Conservation (phyloP, 1,140 invertebrate species). For the Ips nitidus region DNA sequence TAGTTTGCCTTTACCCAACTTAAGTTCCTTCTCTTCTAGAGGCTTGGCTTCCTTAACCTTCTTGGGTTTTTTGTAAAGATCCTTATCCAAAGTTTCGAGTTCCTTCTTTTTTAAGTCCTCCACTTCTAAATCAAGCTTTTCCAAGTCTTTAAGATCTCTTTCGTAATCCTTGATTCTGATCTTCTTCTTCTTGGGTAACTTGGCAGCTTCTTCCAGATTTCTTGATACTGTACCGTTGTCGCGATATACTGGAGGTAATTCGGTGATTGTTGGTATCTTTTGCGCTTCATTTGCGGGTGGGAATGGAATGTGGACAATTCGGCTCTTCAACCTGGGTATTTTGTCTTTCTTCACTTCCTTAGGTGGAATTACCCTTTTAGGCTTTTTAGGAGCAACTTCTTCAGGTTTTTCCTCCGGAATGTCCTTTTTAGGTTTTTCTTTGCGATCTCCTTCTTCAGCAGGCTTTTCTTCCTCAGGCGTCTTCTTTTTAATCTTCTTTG, state of each 20-base stretch:
- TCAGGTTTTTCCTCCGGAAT: slow-evolving; percentile 34
- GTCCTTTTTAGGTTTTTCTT: slow-evolving; percentile 30
- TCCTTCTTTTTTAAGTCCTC: slow-evolving; percentile 54
- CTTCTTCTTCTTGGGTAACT: slow-evolving; percentile 59
- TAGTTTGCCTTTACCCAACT: slow-evolving; percentile 57
- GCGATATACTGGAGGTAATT: slow-evolving; percentile 55
- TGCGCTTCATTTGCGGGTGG: slow-evolving; percentile 56
- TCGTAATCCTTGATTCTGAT: slow-evolving; percentile 58
- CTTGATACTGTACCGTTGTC: slow-evolving; percentile 68
- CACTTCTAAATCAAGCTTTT: slow-evolving; percentile 61
- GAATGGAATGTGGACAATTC: slow-evolving; percentile 62
- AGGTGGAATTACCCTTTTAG: slow-evolving; percentile 58
- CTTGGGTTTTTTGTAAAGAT: slow-evolving; percentile 44
- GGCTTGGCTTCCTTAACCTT: slow-evolving; percentile 49
- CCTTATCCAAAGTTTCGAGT: slow-evolving; percentile 50
- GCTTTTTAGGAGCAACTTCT: slow-evolving; percentile 42
- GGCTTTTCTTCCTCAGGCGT: slow-evolving; percentile 29
- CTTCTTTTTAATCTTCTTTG: slow-evolving; percentile 40
- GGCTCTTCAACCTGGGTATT: slow-evolving; percentile 68
- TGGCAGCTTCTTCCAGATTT: slow-evolving; percentile 69
- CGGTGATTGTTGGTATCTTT: slow-evolving; percentile 56
- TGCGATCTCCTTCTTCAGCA: slow-evolving; percentile 33
- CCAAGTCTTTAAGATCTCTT: slow-evolving; percentile 61
- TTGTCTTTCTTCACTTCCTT: slow-evolving; percentile 54
- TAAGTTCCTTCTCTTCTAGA: slow-evolving; percentile 51